Evolutionary conservation across 2,797 vertebrate species (phyloP).

Genomic region (Pseudochromis fuscus): DNA sequence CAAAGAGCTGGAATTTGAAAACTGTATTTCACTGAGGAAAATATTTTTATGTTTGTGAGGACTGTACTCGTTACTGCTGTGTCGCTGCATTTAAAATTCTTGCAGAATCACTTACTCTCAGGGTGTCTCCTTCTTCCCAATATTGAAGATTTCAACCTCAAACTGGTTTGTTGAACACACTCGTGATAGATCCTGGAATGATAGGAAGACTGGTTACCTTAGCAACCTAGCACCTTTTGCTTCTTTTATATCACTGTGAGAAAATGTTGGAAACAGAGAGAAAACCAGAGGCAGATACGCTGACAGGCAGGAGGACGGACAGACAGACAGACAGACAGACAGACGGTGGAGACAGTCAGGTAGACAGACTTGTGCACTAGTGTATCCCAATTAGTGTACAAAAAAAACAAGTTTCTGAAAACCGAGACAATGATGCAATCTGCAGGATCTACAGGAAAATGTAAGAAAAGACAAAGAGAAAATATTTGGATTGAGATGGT

Average conservation of each 20-base stretch:
- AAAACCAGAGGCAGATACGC: constrained; percentile 15
- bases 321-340: constrained; percentile 41
- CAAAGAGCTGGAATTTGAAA: background rate
- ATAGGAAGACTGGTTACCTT: constrained; percentile 73
- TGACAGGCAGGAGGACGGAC: constrained; percentile 41
- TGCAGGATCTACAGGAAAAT: constrained; percentile 32
- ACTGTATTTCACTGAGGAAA: constrained; percentile 5
- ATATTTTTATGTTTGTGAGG: background rate
- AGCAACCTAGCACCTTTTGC: constrained; percentile 72
- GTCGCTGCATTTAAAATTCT: constrained; percentile 15
- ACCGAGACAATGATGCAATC: constrained; percentile 22
- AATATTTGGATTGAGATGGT: background rate
- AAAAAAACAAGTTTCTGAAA: constrained; percentile 39
- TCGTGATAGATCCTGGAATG: constrained; percentile 52
- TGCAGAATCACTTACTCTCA: constrained; percentile 25
- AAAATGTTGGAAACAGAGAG: constrained; percentile 60
- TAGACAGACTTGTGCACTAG: constrained; percentile 23
- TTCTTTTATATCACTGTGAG: constrained; percentile 56
- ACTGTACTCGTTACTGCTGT: background rate
- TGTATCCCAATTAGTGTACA: constrained; percentile 58
- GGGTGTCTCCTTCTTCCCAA: constrained; percentile 17
- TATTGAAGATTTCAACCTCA: constrained; percentile 52
- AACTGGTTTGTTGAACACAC: constrained; percentile 54
- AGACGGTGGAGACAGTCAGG: constrained; percentile 34
- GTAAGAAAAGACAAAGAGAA: constrained; percentile 12